phyloP scores from a whole-genome alignment of 2,797 vertebrate genomes.

The Sebastes jordani region DNA sequence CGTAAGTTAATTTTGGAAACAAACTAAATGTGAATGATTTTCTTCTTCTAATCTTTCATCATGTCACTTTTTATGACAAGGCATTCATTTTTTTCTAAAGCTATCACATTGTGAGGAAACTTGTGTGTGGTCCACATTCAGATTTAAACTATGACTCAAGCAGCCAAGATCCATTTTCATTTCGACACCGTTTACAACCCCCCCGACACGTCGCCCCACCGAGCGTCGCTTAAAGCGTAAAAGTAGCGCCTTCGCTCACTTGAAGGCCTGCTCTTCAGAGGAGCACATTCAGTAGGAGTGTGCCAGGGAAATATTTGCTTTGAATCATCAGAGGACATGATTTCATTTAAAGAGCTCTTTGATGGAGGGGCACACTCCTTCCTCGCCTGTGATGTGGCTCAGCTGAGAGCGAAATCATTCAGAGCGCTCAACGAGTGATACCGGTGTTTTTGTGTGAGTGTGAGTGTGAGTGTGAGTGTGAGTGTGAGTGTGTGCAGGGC shows the following conservation, averaged over 20 bases:
- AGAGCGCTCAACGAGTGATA: conserved; percentile 59
- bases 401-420: conserved; percentile 69
- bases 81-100: neutral
- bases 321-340: conserved; percentile 75
- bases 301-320: conserved; percentile 73
- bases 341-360: conserved; percentile 76
- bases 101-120: neutral
- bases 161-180: conserved; percentile 50
- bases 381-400: conserved; percentile 69
- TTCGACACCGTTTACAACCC: conserved; percentile 34
- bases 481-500: neutral
- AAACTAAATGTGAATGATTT: neutral
- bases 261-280: conserved; percentile 58
- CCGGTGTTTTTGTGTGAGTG: conserved; percentile 23
- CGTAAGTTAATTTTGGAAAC: neutral
- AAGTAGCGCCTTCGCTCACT: conserved; percentile 47
- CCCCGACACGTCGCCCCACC: conserved; percentile 3
- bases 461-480: conserved; percentile 5
- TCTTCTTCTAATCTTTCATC: neutral
- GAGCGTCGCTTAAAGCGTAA: conserved; percentile 26
- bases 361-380: conserved; percentile 62
- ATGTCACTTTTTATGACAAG: neutral
- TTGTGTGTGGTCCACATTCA: conserved; percentile 11
- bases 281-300: conserved; percentile 52
- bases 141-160: neutral